Percentiles rank a stretch among this genome's conserved stretches.
phyloP scores from a whole-genome alignment of 1,140 invertebrate genomes.

The Rhyacophila brunnea region DNA sequence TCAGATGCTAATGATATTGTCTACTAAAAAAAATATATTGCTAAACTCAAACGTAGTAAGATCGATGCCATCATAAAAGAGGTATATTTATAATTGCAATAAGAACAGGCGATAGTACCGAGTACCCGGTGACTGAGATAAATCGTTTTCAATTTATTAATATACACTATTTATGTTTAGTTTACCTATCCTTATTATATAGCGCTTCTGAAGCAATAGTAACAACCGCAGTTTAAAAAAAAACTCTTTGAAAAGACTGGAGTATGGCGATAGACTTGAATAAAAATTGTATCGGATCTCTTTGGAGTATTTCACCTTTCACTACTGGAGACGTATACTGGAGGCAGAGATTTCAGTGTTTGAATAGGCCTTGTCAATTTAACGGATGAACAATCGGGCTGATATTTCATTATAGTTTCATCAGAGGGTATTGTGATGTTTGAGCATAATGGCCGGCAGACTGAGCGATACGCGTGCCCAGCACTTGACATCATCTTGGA shows the following conservation, averaged over 20 bases:
- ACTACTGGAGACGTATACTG: constrained; percentile 7
- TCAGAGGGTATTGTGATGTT: constrained; percentile 9
- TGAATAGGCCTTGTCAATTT: constrained; percentile 19
- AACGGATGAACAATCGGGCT: background rate
- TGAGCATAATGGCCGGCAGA: background rate
- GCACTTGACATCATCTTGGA: constrained; percentile 18
- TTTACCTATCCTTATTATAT: constrained; percentile 8
- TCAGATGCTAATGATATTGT: constrained; percentile 29
- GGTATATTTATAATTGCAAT: constrained; percentile 5
- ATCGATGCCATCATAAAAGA: constrained; percentile 9
- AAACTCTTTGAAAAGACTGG: background rate
- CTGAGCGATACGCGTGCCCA: constrained; percentile 14
- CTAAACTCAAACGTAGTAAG: background rate
- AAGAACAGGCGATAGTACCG: background rate
- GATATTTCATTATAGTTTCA: constrained; percentile 17
- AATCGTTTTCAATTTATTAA: constrained; percentile 19
- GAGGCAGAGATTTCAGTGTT: background rate
- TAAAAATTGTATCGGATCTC: constrained; percentile 6
- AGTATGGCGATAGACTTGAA: constrained; percentile 2
- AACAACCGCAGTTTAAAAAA: constrained; percentile 9
- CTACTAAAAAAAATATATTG: constrained; percentile 14
- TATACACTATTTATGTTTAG: constrained; percentile 20
- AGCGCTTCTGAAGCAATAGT: constrained; percentile 18
- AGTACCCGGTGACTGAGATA: constrained; percentile 19
- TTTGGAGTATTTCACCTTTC: constrained; percentile 1